Percentiles rank a stretch among this genome's conserved stretches.
Conservation (phyloP, 2,888 invertebrate genomes). For the Cepaea hortensis region DNA sequence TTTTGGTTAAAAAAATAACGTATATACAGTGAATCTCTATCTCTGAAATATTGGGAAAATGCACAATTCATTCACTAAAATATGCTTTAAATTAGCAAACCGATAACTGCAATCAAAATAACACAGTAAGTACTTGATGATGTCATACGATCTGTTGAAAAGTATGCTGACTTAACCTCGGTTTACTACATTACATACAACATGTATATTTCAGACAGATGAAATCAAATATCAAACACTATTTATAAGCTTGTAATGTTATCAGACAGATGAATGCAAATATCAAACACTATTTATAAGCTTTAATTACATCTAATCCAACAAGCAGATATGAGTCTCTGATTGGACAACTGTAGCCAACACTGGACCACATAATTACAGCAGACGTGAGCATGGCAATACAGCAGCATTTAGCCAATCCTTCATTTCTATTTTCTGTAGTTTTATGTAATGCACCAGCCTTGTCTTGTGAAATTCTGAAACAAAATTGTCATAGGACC, state of each 20-base stretch:
- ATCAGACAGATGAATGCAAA: too few relatives aligned
- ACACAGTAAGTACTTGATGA: too few relatives aligned
- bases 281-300: neutral
- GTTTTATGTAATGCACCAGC: conserved; percentile 60
- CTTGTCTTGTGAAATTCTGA: conserved; percentile 34
- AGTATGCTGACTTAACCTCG: too few relatives aligned
- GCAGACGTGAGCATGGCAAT: conserved; percentile 69
- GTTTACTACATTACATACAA: too few relatives aligned
- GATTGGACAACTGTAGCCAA: conserved; percentile 69
- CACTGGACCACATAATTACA: conserved; percentile 70
- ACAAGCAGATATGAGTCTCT: conserved; percentile 70
- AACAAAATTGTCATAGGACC: neutral
- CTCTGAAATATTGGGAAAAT: neutral
- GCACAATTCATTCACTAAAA: neutral
- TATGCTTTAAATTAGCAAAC: neutral
- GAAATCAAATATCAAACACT: neutral
- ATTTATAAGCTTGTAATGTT: too few relatives aligned
- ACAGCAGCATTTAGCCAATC: conserved; percentile 64
- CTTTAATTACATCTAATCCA: conserved; percentile 67
- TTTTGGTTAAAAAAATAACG: too few relatives aligned
- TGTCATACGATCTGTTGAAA: too few relatives aligned
- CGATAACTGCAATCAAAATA: too few relatives aligned
- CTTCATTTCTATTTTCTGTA: conserved; percentile 64
- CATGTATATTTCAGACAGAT: too few relatives aligned
- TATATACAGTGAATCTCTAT: neutral